phyloP scores from a whole-genome alignment of 2,113 vertebrate species.

The Neoarius graeffei region DNA sequence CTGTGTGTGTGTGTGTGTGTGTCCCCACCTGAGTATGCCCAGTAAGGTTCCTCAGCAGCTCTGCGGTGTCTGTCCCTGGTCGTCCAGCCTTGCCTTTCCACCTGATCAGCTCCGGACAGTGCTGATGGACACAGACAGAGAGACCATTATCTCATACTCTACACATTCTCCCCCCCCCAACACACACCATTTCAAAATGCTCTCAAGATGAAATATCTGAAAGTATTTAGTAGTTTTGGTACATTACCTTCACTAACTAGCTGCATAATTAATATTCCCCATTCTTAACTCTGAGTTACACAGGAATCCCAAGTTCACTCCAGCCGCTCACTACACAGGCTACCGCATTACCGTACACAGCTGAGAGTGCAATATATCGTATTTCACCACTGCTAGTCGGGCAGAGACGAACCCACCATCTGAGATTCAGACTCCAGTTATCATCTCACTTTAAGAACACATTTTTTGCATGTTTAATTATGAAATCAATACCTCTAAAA shows the following conservation, averaged over 20 bases:
- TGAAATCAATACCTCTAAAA: neutral
- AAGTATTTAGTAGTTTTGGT: neutral
- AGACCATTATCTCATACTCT: neutral
- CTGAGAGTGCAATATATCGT: neutral
- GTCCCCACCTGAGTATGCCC: conserved; percentile 92
- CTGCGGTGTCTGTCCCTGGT: conserved; percentile 80
- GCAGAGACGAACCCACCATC: too few species aligned
- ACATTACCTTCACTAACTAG: neutral
- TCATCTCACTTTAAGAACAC: neutral
- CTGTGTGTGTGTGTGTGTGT: neutral
- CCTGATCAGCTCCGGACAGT: conserved; percentile 82
- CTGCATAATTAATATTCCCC: neutral
- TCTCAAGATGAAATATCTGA: neutral
- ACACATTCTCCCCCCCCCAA: neutral
- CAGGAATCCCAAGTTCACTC: neutral
- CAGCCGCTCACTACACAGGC: neutral
- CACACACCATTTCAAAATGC: neutral
- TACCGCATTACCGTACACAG: neutral
- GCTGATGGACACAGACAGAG: conserved; percentile 65
- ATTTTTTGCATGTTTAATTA: neutral
- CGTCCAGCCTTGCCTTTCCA: conserved; percentile 71
- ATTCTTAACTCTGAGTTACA: neutral
- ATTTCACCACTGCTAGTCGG: neutral
- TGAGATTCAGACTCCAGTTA: neutral
- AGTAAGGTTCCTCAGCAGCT: conserved; percentile 86